Conservation (phyloP, 2,113 vertebrate species). For the Arothron firmamentum region DNA sequence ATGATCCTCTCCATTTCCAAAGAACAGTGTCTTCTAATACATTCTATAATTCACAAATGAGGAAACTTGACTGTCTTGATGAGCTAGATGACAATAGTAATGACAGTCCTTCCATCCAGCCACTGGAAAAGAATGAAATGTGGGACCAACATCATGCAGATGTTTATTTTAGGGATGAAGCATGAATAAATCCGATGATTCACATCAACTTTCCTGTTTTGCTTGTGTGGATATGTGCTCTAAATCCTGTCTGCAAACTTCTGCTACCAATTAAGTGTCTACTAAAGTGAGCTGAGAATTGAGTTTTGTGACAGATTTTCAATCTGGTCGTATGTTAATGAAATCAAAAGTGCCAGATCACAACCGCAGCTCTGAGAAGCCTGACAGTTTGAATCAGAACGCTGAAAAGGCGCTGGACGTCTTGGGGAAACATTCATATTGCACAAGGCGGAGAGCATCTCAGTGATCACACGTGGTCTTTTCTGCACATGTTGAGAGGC, state of each 20-base stretch:
- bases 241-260: too few relatives aligned
- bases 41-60: background rate
- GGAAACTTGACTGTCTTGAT: background rate
- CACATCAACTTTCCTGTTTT: background rate
- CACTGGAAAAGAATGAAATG: background rate
- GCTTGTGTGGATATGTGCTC: background rate
- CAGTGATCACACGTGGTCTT: conserved; percentile 36
- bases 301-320: background rate
- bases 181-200: too few relatives aligned
- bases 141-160: background rate
- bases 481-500: conserved; percentile 50
- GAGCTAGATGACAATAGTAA: background rate
- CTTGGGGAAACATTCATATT: conserved; percentile 29
- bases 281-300: background rate
- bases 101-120: background rate
- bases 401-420: conserved; percentile 19
- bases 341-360: background rate
- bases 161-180: background rate
- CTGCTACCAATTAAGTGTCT: background rate
- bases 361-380: background rate
- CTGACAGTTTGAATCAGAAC: conserved; percentile 22
- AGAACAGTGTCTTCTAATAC: too few relatives aligned
- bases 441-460: conserved; percentile 31
- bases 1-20: too few relatives aligned
- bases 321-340: conserved; percentile 21